phyloP scores from a whole-genome alignment of 2,113 vertebrate genomes.

The Damaliscus lunatus region DNA sequence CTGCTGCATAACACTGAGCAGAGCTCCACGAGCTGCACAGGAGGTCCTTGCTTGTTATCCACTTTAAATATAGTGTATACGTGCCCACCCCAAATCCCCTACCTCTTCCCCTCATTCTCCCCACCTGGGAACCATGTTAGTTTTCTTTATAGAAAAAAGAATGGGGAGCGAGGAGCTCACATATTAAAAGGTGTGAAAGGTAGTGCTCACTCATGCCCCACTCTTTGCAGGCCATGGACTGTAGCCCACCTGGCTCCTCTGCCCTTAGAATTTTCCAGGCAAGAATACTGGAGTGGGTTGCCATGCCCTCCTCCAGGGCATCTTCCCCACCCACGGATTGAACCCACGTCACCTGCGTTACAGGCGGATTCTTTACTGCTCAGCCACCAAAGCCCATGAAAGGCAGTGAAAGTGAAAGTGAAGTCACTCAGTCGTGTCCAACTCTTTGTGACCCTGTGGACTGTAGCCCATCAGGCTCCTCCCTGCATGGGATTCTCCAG shows the following conservation, averaged over 20 bases:
- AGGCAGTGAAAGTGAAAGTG: too few species aligned
- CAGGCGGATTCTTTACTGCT: not conserved
- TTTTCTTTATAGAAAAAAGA: not conserved
- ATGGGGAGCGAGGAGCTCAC: not conserved
- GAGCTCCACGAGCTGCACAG: not conserved
- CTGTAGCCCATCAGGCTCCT: too few species aligned
- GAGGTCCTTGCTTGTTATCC: not conserved
- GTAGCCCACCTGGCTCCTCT: not conserved
- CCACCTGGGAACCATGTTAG: not conserved
- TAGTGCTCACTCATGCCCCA: not conserved
- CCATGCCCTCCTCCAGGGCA: too few species aligned
- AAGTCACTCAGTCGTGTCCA: too few species aligned
- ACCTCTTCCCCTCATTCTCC: not conserved
- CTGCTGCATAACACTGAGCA: accelerated
- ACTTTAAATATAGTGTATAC: not conserved
- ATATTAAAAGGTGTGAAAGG: not conserved
- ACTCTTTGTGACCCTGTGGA: too few species aligned
- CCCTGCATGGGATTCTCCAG: too few species aligned
- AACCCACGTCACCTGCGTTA: not conserved
- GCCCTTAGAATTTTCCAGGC: not conserved
- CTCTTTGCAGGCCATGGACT: not conserved
- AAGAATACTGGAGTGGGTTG: not conserved
- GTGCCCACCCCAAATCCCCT: not conserved
- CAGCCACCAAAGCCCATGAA: not conserved
- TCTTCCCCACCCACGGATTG: not conserved